phyloP scores from a whole-genome alignment of 1,140 invertebrate genomes.

The Anagrus nilaparvatae region DNA sequence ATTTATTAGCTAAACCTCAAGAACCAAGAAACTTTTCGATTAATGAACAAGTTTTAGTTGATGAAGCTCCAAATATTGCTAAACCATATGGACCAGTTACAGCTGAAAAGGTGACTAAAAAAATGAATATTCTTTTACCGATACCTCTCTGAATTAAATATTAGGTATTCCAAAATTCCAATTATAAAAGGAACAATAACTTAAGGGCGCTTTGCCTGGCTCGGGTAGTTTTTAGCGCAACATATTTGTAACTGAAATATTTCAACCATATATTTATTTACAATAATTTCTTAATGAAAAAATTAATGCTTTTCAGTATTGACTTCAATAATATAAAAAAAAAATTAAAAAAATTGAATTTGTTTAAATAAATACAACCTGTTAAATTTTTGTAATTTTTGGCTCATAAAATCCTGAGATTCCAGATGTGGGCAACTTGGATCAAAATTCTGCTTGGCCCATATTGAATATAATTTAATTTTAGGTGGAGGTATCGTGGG shows the following conservation, averaged over 20 bases:
- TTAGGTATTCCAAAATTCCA: conserved; percentile 5
- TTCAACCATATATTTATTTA: no score
- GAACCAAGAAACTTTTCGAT: conserved; percentile 17
- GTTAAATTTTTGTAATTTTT: no score
- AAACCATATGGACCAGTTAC: conserved; percentile 26
- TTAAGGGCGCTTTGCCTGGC: neutral
- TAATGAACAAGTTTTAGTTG: conserved; percentile 10
- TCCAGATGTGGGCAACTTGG: no score
- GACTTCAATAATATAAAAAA: neutral
- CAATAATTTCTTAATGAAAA: no score
- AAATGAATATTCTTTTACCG: conserved; percentile 24
- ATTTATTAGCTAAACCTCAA: conserved; percentile 16
- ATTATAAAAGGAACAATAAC: neutral
- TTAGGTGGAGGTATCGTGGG: no score
- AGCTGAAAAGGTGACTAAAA: conserved; percentile 28
- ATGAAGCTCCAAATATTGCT: conserved; percentile 1
- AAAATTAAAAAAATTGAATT: neutral
- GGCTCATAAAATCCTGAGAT: no score
- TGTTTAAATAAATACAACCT: no score
- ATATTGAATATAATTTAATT: conserved; percentile 2
- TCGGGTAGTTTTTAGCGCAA: no score
- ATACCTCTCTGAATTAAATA: conserved; percentile 12
- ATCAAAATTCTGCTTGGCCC: no score
- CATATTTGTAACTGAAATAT: no score
- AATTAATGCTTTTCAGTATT: neutral